phyloP scores from a whole-genome alignment of 92 coral and sea anemone species.

The Galaxea fascicularis region DNA sequence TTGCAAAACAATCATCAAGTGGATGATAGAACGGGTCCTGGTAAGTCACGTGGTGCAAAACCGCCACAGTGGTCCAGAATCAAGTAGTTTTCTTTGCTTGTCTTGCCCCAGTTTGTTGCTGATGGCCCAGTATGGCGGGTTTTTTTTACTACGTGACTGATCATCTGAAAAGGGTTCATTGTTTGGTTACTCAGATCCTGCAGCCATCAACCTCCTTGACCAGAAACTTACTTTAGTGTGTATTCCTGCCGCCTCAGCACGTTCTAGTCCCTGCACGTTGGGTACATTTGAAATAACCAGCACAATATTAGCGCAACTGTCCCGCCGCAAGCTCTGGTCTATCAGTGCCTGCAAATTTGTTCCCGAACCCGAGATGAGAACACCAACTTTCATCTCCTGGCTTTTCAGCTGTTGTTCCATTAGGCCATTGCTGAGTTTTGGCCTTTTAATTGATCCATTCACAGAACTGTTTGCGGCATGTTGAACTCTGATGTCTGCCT shows the following conservation, averaged over 20 bases:
- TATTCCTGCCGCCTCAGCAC: conserved; percentile 91
- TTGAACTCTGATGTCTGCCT: conserved; percentile 30
- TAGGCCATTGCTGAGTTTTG: conserved; percentile 78
- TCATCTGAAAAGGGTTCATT: too few relatives aligned
- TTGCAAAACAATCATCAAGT: too few relatives aligned
- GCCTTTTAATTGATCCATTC: conserved; percentile 65
- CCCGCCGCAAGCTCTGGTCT: conserved; percentile 74
- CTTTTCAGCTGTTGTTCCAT: not conserved
- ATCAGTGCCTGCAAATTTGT: conserved; percentile 96
- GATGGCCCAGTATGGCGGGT: too few relatives aligned
- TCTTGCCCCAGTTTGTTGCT: too few relatives aligned
- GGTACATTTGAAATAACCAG: conserved; percentile 89
- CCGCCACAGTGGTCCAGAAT: too few relatives aligned
- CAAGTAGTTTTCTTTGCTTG: too few relatives aligned
- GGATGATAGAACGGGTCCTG: too few relatives aligned
- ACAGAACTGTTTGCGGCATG: conserved; percentile 21
- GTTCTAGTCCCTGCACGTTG: conserved; percentile 84
- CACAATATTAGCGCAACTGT: conserved; percentile 88
- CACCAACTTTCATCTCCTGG: conserved; percentile 80
- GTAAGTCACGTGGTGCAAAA: too few relatives aligned
- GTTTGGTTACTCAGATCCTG: not conserved
- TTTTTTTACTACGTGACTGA: too few relatives aligned
- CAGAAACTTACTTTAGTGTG: conserved; percentile 79
- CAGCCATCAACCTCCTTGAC: not conserved
- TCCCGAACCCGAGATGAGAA: conserved; percentile 95